Evolutionary conservation across 2,113 vertebrate species (phyloP), one percentile per base, ranked within the genome.

Genomic region (Poecilia latipinna): DNA sequence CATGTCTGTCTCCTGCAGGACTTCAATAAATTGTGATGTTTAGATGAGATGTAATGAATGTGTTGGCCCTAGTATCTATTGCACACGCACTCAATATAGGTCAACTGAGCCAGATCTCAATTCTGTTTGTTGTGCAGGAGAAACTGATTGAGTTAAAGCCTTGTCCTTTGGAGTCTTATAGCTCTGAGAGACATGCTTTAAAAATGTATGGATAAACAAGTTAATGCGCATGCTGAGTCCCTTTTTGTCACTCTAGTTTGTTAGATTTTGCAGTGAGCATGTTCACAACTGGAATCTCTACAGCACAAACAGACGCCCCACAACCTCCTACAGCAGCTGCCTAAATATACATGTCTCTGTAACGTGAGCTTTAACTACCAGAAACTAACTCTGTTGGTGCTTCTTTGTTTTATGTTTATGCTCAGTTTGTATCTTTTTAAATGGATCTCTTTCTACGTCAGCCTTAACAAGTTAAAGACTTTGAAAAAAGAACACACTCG

Each of bases 91-190:
- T 35, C 22, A 35, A 7, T 44, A 22, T 74, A 72, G 17, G 67
- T 32, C 74, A 17, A 63, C 28, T 1, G 5, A 29, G 60, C 42
- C 42, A 28, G 32, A 17, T 26, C 11, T 62, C 11, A n/a, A 64
- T 61, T 61, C 4, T 75, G 42, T 22, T 28, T 4, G 13, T 19
- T 61, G 65, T 28, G 33, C 31, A 26, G 28, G 12, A 33, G 62
- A 61, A 48, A 64, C 44, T 33, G 61, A 75, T 19, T 78, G 57
- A 78, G 15, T 74, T 28, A 77, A 57, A 77, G 39, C 48, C 80
- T 22, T 60, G n/a, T 60, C 67, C 64, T 71, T 82, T 24, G 12
- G 13, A 42, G 26, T 19, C n/a, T 28, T 6, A 31, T 54, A 22
- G 4, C 1, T 57, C 17, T 15, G 4, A 8, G 71, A 65, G 28